Evolutionary conservation across 2,113 vertebrate species (phyloP).

Genomic region (Mus spicilegus): DNA sequence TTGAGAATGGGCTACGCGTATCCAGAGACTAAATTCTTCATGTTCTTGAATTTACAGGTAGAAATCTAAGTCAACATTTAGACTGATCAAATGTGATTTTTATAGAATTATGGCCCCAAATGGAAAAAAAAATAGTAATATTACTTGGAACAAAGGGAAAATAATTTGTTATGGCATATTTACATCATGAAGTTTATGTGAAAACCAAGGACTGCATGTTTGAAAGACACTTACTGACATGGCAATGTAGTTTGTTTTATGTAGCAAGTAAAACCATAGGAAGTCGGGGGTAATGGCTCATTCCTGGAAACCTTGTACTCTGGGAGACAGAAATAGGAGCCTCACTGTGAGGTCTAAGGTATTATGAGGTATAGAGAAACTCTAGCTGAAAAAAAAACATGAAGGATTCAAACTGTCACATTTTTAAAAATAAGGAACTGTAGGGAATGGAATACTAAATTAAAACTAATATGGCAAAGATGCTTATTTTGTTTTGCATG

Average conservation of each 20-base stretch:
- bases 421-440: neutral
- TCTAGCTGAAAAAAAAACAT: no score
- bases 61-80: neutral
- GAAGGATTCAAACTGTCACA: neutral
- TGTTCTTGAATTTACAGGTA: neutral
- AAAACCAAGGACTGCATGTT: neutral
- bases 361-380: neutral
- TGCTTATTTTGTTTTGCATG: neutral
- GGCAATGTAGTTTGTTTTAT: neutral
- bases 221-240: conserved; percentile 3
- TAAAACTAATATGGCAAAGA: neutral
- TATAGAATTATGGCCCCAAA: neutral
- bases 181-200: neutral
- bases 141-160: neutral
- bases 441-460: no score
- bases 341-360: neutral
- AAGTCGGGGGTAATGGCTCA: neutral
- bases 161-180: neutral
- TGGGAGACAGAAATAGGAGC: neutral
- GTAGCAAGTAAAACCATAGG: neutral
- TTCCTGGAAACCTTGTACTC: neutral
- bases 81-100: conserved; percentile 11
- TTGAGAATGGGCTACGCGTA: neutral
- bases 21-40: neutral
- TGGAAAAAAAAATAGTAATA: neutral